Conservation (phyloP, 1,140 invertebrate species). For the Drosophila seguyi region DNA sequence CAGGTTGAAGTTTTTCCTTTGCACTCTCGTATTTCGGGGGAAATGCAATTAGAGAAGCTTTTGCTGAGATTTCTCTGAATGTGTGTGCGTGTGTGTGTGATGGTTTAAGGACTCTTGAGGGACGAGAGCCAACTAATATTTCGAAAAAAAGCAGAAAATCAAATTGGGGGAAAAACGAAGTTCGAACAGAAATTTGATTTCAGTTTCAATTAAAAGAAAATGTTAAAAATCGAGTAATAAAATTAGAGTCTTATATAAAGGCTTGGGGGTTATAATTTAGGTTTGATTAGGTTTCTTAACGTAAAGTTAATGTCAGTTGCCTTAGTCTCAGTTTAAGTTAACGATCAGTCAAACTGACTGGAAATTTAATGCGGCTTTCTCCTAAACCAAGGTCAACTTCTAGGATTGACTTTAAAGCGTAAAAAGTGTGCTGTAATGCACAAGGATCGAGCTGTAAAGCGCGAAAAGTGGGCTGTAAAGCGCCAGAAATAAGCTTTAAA, state of each 20-base stretch:
- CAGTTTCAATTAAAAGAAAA: constrained; percentile 3
- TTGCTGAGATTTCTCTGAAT: constrained; percentile 17
- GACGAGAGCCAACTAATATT: constrained; percentile 17
- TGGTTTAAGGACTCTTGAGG: constrained; percentile 24
- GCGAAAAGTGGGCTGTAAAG: too few relatives aligned
- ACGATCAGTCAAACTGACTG: neutral
- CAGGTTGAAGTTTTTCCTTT: constrained; percentile 49
- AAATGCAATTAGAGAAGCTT: constrained; percentile 72
- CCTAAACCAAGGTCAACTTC: neutral
- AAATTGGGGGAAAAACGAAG: constrained; percentile 1
- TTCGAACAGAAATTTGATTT: neutral
- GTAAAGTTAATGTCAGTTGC: neutral
- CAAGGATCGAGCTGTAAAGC: too few relatives aligned
- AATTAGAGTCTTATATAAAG: neutral
- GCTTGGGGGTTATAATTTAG: too few relatives aligned
- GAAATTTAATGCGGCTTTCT: too few relatives aligned
- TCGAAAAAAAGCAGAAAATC: constrained; percentile 3
- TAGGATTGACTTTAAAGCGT: neutral
- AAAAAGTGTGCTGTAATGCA: neutral
- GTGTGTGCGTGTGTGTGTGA: neutral
- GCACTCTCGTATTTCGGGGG: constrained; percentile 23
- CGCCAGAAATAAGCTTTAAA: too few relatives aligned
- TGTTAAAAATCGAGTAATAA: neutral
- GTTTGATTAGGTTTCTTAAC: neutral
- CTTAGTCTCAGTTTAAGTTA: neutral